Evolutionary conservation across 2,113 vertebrate genomes (phyloP).

Genomic region (Hemichromis elongatus): DNA sequence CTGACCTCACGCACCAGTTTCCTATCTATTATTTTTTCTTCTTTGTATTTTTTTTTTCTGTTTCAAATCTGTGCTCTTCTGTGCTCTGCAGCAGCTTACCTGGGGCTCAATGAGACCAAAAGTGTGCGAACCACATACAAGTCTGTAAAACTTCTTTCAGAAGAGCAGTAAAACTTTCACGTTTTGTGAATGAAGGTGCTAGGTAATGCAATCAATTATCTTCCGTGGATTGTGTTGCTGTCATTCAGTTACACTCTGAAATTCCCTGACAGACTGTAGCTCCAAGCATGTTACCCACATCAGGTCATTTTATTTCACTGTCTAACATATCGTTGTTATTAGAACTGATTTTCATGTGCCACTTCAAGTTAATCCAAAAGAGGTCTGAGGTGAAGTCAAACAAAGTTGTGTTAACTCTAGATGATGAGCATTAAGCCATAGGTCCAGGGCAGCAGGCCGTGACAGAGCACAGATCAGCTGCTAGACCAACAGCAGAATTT

Average conservation of each 20-base stretch:
- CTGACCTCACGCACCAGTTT: constrained; percentile 9
- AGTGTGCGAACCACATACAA: neutral
- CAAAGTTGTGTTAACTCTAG: neutral
- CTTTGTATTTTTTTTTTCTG: neutral
- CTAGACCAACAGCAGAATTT: constrained; percentile 78
- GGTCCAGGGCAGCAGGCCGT: neutral
- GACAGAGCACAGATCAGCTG: constrained; percentile 79
- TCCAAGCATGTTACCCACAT: neutral
- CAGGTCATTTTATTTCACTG: neutral
- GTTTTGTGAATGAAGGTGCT: neutral
- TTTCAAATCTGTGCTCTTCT: constrained; percentile 13
- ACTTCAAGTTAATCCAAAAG: neutral
- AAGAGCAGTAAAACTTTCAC: neutral
- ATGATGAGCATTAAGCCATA: neutral
- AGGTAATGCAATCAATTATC: neutral
- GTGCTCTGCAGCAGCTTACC: neutral
- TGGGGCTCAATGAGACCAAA: neutral
- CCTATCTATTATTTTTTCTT: neutral
- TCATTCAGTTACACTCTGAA: neutral
- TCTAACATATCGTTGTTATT: neutral
- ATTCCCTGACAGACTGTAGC: neutral
- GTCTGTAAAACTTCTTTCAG: neutral
- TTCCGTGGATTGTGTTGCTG: neutral
- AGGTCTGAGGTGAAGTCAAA: neutral
- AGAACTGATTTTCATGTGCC: neutral